Evolutionary conservation across 2,797 vertebrate genomes (phyloP).

Genomic region (Anniella stebbinsi): DNA sequence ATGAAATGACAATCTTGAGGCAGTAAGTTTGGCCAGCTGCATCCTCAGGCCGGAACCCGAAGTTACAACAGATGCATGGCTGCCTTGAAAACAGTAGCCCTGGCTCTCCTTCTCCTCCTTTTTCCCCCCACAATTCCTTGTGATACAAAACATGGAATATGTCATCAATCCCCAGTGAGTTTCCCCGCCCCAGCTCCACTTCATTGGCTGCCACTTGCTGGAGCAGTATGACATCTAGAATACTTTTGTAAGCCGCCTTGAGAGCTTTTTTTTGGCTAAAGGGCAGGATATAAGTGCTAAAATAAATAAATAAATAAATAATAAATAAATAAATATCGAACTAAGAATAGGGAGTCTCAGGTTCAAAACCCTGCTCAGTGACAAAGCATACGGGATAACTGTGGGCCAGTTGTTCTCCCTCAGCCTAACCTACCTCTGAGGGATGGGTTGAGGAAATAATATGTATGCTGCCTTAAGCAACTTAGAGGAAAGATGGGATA

Average conservation of each 20-base stretch:
- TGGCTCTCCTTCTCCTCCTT: neutral
- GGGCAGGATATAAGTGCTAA: no score
- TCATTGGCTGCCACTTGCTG: neutral
- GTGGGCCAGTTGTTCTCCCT: neutral
- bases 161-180: neutral
- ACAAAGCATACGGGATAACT: no score
- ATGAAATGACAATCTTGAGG: neutral
- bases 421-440: no score
- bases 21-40: neutral
- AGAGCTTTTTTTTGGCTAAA: no score
- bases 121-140: neutral
- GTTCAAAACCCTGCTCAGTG: neutral
- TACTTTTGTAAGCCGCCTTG: no score
- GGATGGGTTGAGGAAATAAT: neutral
- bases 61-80: neutral
- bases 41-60: neutral
- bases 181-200: neutral
- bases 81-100: neutral
- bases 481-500: neutral
- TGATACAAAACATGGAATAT: neutral
- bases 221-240: neutral
- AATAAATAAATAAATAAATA: no score
- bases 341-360: neutral
- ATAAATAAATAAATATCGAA: no score
- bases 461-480: neutral